Evolutionary conservation across 2,888 invertebrate genomes (phyloP).

Genomic region (Cephus sareptanus): DNA sequence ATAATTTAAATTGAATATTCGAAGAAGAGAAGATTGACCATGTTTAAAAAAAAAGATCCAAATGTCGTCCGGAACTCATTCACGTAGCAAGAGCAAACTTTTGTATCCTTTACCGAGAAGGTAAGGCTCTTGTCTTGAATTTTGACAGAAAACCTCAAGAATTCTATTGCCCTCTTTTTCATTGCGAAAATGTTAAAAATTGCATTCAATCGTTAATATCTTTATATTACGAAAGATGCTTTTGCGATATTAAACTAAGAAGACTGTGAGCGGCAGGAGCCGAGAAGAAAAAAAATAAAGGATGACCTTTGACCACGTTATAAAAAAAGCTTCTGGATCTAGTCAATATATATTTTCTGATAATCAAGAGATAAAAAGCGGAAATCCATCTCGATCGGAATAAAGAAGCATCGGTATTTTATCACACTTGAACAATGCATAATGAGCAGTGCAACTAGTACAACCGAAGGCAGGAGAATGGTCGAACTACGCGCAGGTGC

Average conservation of each 20-base stretch:
- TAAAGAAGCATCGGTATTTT: background rate
- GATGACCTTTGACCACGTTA: background rate
- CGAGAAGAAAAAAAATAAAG: background rate
- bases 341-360: background rate
- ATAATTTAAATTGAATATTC: background rate
- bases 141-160: background rate
- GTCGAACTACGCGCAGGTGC: constrained; percentile 75
- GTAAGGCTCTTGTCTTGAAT: background rate
- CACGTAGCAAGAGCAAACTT: constrained; percentile 14
- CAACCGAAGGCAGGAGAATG: constrained; percentile 53
- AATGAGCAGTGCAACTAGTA: constrained; percentile 43
- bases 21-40: background rate
- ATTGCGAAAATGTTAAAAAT: background rate
- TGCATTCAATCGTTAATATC: no score
- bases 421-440: constrained; percentile 31
- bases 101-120: constrained; percentile 14
- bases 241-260: background rate
- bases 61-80: constrained; percentile 15
- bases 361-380: background rate
- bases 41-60: constrained; percentile 6
- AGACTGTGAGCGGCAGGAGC: background rate
- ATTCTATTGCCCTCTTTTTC: background rate
- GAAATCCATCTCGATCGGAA: background rate
- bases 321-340: background rate
- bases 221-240: background rate